Base-by-base conservation (phyloP, 1,140 invertebrate species). In the Carposina sasakii region DNA sequence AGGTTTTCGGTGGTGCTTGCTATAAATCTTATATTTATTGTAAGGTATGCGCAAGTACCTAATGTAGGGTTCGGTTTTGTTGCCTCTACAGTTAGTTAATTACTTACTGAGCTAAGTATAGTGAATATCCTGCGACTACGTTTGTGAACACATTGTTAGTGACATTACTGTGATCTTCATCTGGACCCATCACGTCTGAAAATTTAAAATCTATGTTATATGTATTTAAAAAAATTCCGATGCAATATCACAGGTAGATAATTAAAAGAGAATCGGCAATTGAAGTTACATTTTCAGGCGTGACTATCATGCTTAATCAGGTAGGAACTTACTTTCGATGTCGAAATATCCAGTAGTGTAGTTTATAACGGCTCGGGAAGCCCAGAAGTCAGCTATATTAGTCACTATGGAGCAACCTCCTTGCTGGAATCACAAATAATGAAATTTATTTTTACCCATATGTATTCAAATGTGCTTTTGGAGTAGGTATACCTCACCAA, bases 61-160 rank as follows among this genome's bases (percentile, higher is more conserved):
- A n/a, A n/a, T n/a, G n/a, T n/a, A n/a, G n/a, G n/a, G n/a, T n/a
- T n/a, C n/a, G n/a, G n/a, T n/a, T n/a, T n/a, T n/a, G n/a, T n/a
- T n/a, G n/a, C n/a, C n/a, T n/a, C 23, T 30, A 23, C 31, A 39
- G 2, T n/a, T 12, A 16, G 20, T 1, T 30, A 21, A 33, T 40
- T 41, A 70, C 71, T 57, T 53, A 86, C 85, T 85, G 70, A 1
- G 86, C 87, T 53, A 89, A 87, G 43, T 88, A 85, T 3, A 89
- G 49, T 0, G 87, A 81, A 22, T 86, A 85, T 43, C 87, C 87
- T 34, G 87, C 76, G 1, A 88, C 75, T 0, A 87, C 86, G 54
- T 88, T 89, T 0, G 88, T 89, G 47, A 87, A 89, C 0, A 81
- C 84, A 2, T 87, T 88, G 42, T 89, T 88, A 21, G 75, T 78